Conservation (phyloP, 92 coral and sea anemone species). For the Metridium senile region DNA sequence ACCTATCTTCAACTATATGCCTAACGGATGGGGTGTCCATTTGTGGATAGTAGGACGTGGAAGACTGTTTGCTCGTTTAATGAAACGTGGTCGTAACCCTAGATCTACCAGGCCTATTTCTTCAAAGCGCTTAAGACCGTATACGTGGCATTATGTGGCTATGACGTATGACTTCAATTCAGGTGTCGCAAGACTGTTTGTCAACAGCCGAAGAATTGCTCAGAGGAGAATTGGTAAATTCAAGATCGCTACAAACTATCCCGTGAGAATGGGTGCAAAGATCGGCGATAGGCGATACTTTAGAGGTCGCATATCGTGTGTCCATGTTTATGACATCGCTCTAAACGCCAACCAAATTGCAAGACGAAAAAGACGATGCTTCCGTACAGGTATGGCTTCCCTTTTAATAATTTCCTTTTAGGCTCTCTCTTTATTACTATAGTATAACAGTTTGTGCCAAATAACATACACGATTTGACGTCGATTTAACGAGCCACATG, state of each 20-base stretch:
- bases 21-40: conserved; percentile 80
- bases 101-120: conserved; percentile 37
- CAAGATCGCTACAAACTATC: conserved; percentile 68
- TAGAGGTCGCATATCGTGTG: conserved; percentile 76
- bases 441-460: too few species aligned
- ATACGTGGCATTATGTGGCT: conserved; percentile 81
- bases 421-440: background rate
- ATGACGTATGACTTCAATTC: conserved; percentile 57
- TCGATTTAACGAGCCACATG: too few species aligned
- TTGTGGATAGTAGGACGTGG: conserved; percentile 59
- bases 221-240: conserved; percentile 55
- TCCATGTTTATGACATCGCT: conserved; percentile 72
- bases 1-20: conserved; percentile 72
- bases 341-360: conserved; percentile 70
- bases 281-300: conserved; percentile 60
- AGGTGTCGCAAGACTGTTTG: conserved; percentile 60
- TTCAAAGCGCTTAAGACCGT: conserved; percentile 40
- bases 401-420: background rate
- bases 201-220: conserved; percentile 58
- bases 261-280: conserved; percentile 72
- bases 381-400: conserved; percentile 52
- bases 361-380: conserved; percentile 83
- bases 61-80: conserved; percentile 48
- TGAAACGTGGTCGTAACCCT: conserved; percentile 46
- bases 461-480: too few species aligned